Evolutionary conservation across 2,113 vertebrate species (phyloP), one percentile per base, ranked within the genome.

Genomic region (Lepidothrix coronata): DNA sequence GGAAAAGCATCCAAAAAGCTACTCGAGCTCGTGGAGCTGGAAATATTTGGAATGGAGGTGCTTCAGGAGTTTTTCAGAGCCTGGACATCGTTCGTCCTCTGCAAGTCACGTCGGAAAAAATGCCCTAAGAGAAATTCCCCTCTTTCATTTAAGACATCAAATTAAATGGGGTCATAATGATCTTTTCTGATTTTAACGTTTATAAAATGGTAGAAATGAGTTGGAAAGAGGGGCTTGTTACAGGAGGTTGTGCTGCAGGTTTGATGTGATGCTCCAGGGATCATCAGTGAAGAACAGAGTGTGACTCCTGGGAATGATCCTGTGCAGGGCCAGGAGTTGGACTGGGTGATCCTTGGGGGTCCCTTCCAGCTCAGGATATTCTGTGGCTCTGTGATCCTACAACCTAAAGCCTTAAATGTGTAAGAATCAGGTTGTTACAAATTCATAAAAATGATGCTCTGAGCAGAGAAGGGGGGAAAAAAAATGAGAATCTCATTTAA

Each of bases 381-480:
- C 61, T 8, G 15, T 5, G 5, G 6, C 54, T 55, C 54, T 58
- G 57, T n/a, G 57, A 46, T 28, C 39, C 24, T 18, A 11, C 4
- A 43, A 11, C 24, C 71, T 44, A 44, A 81, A 88, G 8, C 8
- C 41, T 14, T 62, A 44, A 21, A 65, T 14, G 17, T 11, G 18
- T 16, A 49, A 79, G 73, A 92, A n/a, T 6, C 28, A 41, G 25
- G 21, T 30, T 30, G 28, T 41, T 39, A 39, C 39, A 39, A 23
- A 58, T 75, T 5, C 0, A n/a, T 7, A n/a, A 57, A 37, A 61
- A 9, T 0, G 1, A 8, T n/a, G 5, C 8, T 67, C 2, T 44
- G 30, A 41, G 46, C 23, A 67, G 28, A 54, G 33, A 30, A 67
- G 11, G 28, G 46, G 46, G 13, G 8, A 3, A 9, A 15, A 57